Percentiles rank a stretch among this genome's conserved stretches.
Conservation (phyloP, 1,140 invertebrate genomes). For the Cheumatopsyche charites region DNA sequence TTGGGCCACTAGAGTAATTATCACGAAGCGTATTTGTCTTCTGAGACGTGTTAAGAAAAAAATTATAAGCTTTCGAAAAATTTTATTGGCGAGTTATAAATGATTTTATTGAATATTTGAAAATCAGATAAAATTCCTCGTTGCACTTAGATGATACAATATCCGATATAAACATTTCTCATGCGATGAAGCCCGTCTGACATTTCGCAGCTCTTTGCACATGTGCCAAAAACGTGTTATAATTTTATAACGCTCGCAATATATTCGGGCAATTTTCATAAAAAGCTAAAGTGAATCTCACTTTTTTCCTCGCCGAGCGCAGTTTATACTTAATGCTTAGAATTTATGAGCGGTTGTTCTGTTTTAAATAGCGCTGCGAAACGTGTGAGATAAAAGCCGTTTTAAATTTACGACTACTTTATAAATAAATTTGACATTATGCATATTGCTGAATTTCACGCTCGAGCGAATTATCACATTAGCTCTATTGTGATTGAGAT, state of each 20-base stretch:
- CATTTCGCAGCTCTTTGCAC: background rate
- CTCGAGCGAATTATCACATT: too few relatives aligned
- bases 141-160: too few relatives aligned
- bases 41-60: background rate
- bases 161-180: background rate
- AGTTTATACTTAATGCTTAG: background rate
- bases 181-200: background rate
- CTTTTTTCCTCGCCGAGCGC: background rate
- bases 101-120: too few relatives aligned
- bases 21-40: conserved; percentile 43
- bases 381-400: conserved; percentile 10
- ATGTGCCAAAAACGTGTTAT: conserved; percentile 7
- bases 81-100: too few relatives aligned
- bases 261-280: conserved; percentile 17
- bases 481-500: too few relatives aligned
- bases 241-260: conserved; percentile 9
- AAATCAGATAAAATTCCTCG: too few relatives aligned
- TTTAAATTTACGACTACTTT: conserved; percentile 12
- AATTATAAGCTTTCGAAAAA: background rate
- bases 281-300: background rate
- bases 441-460: too few relatives aligned
- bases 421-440: too few relatives aligned
- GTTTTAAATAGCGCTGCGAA: background rate
- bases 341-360: conserved; percentile 1
- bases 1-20: conserved; percentile 34